Base-by-base conservation (phyloP, 2,888 invertebrate genomes). In the Nowickia ferox region DNA sequence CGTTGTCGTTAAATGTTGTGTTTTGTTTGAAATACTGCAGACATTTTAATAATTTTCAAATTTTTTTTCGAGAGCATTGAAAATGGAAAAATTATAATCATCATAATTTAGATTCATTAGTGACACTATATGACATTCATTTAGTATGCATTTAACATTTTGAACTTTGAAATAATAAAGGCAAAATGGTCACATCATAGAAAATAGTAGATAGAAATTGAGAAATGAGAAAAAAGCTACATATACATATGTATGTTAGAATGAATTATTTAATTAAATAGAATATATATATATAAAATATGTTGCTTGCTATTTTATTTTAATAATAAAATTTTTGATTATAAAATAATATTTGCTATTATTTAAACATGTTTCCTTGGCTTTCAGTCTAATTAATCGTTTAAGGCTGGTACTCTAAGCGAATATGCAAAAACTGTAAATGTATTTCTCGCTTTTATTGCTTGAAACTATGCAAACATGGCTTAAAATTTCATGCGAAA, bases 21-120 rank as follows among this genome's bases (percentile, higher is more conserved):
- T 74, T 74, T 84, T 74, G 66, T 77, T 68, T 81, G 81, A 76
- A 74, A 78, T 74, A 76, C 53, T 84, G 76, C 44, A 80, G 75
- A 84, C 84, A 84, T 66, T 84, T 84, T 85, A 81, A 85, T 74
- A 80, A 69, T 48, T 78, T 84, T 80, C 78, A 81, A 81, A 63
- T 77, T 63, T 48, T 78, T 80, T 57, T 75, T 19, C 11, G 59
- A 59, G 72, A 40, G 22, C 46, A 40, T n/a, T 71, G 17, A 61
- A 77, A 59, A 72, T 38, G 53, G 8, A 69, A 81, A 69, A 44
- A 76, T 55, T 42, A 69, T 72, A 55, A 65, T 55, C 75, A 84
- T 68, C 61, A 84, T 76, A 84, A 81, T 85, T 81, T 78, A 85
- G 81, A 78, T 82, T 85, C 81, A 85, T 85, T 85, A 85, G 85